Conservation (phyloP, 2,113 vertebrate genomes). For the Cariama cristata region DNA sequence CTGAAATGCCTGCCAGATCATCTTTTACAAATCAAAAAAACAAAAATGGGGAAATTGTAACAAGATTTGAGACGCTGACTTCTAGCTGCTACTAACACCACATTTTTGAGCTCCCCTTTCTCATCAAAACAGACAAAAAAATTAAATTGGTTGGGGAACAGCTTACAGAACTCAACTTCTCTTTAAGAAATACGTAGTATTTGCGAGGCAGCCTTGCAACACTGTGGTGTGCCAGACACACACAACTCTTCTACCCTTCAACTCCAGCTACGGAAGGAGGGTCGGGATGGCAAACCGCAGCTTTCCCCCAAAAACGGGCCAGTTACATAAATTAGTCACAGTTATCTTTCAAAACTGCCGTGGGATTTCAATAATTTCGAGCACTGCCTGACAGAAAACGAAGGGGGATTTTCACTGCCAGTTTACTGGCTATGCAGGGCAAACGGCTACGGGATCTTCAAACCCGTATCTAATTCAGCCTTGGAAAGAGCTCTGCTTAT, state of each 20-base stretch:
- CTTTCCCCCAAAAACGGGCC: neutral
- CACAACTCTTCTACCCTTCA: neutral
- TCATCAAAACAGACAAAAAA: neutral
- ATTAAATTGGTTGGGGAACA: neutral
- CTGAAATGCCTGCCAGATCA: neutral
- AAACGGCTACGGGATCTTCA: neutral
- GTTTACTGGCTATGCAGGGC: neutral
- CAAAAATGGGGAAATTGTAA: neutral
- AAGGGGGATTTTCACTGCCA: neutral
- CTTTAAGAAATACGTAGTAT: rapidly evolving
- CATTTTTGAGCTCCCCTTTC: neutral
- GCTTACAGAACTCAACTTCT: neutral
- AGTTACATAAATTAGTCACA: neutral
- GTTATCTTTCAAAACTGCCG: neutral
- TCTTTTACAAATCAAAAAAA: neutral
- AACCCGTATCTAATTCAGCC: neutral
- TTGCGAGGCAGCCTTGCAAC: neutral
- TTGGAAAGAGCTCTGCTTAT: neutral
- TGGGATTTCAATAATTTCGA: neutral
- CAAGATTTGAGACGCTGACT: neutral
- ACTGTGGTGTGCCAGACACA: neutral
- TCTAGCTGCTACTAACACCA: neutral
- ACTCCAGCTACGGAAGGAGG: neutral
- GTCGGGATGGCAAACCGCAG: neutral
- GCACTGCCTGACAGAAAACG: neutral